Evolutionary conservation across 2,113 vertebrate genomes (phyloP).

Genomic region (Astatoreochromis straeleni): DNA sequence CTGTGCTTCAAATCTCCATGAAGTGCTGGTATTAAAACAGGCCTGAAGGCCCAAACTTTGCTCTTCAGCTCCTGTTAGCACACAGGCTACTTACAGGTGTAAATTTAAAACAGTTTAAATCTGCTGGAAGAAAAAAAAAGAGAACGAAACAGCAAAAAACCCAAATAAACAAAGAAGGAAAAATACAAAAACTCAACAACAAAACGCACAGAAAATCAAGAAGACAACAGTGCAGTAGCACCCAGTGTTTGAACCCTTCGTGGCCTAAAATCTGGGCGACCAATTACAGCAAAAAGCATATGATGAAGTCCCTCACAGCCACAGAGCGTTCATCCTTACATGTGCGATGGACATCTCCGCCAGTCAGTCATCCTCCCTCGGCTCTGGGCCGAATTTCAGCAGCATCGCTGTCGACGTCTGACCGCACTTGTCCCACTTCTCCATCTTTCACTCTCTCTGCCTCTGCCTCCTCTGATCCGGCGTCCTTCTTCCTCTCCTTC

Average conservation of each 20-base stretch:
- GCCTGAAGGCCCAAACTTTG: conserved; percentile 19
- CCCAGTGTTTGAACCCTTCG: background rate
- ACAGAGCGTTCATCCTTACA: conserved; percentile 50
- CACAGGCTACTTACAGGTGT: background rate
- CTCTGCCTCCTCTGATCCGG: conserved; percentile 52
- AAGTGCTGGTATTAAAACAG: background rate
- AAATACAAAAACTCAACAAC: background rate
- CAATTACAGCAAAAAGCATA: conserved; percentile 9
- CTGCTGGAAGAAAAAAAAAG: background rate
- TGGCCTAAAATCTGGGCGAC: conserved; percentile 16
- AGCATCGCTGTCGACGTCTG: conserved; percentile 39
- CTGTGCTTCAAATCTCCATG: background rate
- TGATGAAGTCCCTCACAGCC: conserved; percentile 19
- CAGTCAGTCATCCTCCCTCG: background rate
- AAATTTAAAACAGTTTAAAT: background rate
- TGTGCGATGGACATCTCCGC: conserved; percentile 8
- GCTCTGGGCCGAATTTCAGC: conserved; percentile 13
- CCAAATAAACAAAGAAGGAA: background rate
- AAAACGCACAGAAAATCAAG: background rate
- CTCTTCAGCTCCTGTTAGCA: background rate
- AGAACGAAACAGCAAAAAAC: background rate
- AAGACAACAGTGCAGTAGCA: background rate
- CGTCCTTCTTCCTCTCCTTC: conserved; percentile 60
- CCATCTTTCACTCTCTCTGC: conserved; percentile 51
- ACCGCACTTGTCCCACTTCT: conserved; percentile 53